A percentile compares a stretch with the other conserved stretches of the same genome.
Conservation (phyloP, 2,113 vertebrate genomes). For the Aegypius monachus region DNA sequence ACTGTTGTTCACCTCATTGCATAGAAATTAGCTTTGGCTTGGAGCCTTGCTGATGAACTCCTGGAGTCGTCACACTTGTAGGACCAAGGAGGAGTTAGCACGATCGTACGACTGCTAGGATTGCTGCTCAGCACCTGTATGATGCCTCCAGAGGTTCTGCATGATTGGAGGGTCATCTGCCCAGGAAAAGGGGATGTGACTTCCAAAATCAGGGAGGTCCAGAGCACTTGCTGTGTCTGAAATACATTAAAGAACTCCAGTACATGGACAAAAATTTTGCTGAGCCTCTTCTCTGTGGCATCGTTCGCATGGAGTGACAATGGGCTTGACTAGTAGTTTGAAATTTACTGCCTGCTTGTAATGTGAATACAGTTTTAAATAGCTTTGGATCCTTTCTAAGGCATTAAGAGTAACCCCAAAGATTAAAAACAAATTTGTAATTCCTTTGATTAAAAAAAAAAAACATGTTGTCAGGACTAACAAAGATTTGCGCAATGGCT, state of each 20-base stretch:
- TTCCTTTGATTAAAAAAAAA: conserved; percentile 17
- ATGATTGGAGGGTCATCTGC: background rate
- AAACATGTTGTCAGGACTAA: conserved; percentile 10
- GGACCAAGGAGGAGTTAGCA: background rate
- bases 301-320: background rate
- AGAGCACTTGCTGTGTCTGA: background rate
- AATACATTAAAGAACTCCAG: background rate
- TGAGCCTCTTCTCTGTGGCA: background rate
- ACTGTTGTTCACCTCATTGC: background rate
- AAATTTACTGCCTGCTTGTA: conserved; percentile 35
- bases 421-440: conserved; percentile 60
- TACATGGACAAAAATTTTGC: background rate
- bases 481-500: conserved; percentile 17
- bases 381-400: conserved; percentile 26
- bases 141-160: background rate
- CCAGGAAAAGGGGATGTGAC: background rate
- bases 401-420: background rate
- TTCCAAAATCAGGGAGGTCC: background rate
- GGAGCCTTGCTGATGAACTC: background rate
- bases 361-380: conserved; percentile 25
- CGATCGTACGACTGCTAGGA: accelerated
- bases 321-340: background rate
- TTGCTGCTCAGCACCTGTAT: background rate
- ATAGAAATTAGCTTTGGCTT: background rate
- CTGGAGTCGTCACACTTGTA: background rate